Evolutionary conservation across 1,140 invertebrate genomes (phyloP).

Genomic region (Drosophila pachea): DNA sequence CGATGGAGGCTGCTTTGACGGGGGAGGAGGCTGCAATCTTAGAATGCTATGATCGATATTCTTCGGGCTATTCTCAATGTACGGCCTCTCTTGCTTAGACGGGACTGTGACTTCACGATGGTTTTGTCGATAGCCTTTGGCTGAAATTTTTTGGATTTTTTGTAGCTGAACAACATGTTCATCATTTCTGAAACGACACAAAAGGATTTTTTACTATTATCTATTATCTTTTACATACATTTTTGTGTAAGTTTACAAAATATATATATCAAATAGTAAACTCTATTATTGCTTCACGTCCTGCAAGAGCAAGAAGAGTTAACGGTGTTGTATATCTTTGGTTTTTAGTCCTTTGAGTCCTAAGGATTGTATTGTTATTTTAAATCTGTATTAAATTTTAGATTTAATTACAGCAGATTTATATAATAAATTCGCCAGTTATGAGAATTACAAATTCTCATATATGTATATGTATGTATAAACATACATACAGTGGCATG

Average conservation of each 20-base stretch:
- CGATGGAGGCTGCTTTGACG: conserved; percentile 41
- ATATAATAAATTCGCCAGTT: too few relatives aligned
- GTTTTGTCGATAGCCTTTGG: conserved; percentile 17
- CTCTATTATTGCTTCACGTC: too few relatives aligned
- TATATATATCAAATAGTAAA: too few relatives aligned
- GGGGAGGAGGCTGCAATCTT: conserved; percentile 49
- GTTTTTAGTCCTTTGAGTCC: too few relatives aligned
- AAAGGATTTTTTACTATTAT: too few relatives aligned
- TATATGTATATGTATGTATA: background rate
- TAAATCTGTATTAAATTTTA: background rate
- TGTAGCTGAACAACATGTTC: conserved; percentile 44
- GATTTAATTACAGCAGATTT: background rate
- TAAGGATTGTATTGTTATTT: too few relatives aligned
- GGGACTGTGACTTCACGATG: conserved; percentile 3
- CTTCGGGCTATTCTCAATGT: conserved; percentile 33
- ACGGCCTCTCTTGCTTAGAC: conserved; percentile 9
- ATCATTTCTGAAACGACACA: conserved; percentile 40
- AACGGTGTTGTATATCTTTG: too few relatives aligned
- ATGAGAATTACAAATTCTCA: background rate
- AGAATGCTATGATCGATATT: conserved; percentile 21
- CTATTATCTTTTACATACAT: too few relatives aligned
- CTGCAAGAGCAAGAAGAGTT: too few relatives aligned
- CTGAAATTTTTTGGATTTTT: conserved; percentile 6
- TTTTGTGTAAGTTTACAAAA: too few relatives aligned
- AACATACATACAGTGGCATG: background rate